phyloP scores from a whole-genome alignment of 2,888 invertebrate species.

The Coecobrya sp. region DNA sequence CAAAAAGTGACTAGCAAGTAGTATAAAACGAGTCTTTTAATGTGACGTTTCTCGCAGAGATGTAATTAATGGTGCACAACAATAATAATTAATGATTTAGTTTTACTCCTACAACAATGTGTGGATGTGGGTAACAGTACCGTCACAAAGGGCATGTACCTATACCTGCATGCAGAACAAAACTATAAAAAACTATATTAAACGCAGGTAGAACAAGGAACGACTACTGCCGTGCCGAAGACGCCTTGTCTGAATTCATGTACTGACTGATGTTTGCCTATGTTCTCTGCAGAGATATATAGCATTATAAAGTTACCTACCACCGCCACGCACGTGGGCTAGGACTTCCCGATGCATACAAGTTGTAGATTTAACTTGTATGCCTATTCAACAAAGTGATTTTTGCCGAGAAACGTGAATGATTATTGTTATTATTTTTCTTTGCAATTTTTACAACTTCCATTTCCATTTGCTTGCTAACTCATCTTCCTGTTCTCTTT shows the following conservation, averaged over 20 bases:
- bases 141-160: background rate
- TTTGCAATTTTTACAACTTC: slow-evolving; percentile 59
- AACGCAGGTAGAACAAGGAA: background rate
- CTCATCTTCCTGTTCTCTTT: slow-evolving; percentile 62
- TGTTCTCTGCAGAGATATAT: background rate
- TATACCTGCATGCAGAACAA: background rate
- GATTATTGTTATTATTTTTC: slow-evolving; percentile 58
- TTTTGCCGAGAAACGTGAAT: slow-evolving; percentile 62
- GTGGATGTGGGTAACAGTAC: slow-evolving; percentile 76
- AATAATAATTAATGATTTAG: slow-evolving; percentile 63
- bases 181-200: no score
- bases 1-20: background rate
- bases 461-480: slow-evolving; percentile 53
- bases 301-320: background rate
- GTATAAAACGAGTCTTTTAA: background rate
- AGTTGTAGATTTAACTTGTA: slow-evolving; percentile 5
- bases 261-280: background rate
- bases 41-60: slow-evolving; percentile 33
- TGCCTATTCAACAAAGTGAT: slow-evolving; percentile 18
- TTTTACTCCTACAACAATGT: slow-evolving; percentile 69
- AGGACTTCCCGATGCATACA: background rate
- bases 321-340: slow-evolving; percentile 5
- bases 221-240: background rate
- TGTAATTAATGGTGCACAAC: slow-evolving; percentile 68
- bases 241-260: background rate